phyloP scores from a whole-genome alignment of 2,113 vertebrate species.

The Sylvietta virens region DNA sequence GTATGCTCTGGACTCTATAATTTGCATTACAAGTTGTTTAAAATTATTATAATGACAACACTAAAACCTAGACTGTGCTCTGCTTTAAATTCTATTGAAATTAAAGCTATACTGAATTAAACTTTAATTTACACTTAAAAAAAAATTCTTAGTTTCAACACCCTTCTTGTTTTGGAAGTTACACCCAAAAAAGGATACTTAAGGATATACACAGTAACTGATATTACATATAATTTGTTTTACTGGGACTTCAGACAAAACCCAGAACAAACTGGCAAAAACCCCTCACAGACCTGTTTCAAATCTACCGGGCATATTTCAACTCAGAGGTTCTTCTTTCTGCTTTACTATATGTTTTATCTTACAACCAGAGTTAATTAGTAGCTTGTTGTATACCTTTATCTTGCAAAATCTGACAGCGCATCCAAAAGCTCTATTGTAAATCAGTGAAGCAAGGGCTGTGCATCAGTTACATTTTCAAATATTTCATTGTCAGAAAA shows the following conservation, averaged over 20 bases:
- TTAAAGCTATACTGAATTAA: not conserved
- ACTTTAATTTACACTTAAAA: not conserved
- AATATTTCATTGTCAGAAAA: not conserved
- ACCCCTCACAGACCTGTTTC: not conserved
- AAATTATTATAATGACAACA: not conserved
- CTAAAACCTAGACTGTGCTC: not conserved
- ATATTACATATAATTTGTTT: not conserved
- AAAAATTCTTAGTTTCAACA: not conserved
- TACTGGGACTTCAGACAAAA: not conserved
- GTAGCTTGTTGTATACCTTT: not conserved
- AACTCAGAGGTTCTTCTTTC: not conserved
- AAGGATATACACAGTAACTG: not conserved
- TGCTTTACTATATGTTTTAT: not conserved
- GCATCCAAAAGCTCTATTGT: not conserved
- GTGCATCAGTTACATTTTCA: not conserved
- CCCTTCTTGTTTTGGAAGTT: not conserved
- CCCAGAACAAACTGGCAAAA: not conserved
- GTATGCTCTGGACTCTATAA: not conserved
- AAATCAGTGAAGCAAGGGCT: not conserved
- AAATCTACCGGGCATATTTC: not conserved
- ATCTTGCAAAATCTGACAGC: not conserved
- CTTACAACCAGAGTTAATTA: not conserved
- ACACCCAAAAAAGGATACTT: not conserved
- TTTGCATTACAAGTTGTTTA: not conserved
- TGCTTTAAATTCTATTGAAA: not conserved